Base-by-base conservation (phyloP, 2,888 invertebrate species). In the Agrilus biguttatus region DNA sequence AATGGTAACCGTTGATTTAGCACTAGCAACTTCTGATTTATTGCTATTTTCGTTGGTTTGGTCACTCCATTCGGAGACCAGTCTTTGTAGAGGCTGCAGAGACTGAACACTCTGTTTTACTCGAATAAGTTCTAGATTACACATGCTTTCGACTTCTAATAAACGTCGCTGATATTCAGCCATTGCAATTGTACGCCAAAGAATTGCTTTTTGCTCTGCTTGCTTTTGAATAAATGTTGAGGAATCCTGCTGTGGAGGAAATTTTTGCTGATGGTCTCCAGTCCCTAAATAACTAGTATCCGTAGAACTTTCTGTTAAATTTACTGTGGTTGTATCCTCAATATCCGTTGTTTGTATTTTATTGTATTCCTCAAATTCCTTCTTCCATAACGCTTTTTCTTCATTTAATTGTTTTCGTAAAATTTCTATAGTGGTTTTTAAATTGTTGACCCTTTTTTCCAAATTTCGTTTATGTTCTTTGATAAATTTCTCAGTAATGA, bases 121-220 rank as follows among this genome's bases (percentile, higher is more conserved):
- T 39, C 60, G 56, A 32, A 59, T 52, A 38, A 67, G 48, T 47
- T 67, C 67, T 44, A 63, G 51, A 48, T 65, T 61, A 44, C 66
- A 67, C 51, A 67, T 57, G 37, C 59, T 63, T 47, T 67, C 66
- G 6, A 67, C 61, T 46, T 67, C 66, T 13, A 59, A 44, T 14
- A 67, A 45, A 45, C 60, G 59, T 8, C 60, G 52, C 43, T 57
- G 59, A 44, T 65, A 67, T 33, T 62, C 60, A 23, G 59, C 58
- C 5, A 62, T 58, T 8, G 65, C 59, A 34, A 61, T 42, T 45
- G 58, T 59, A 38, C 59, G 59, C 39, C 60, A 55, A 21, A 58
- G 45, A 32, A 55, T 56, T 36, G 50, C 45, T 37, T 51, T 53
- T 42, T 57, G 57, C 39, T 64, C 61, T 12, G 55, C 57, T 35